Percentiles rank a stretch among this genome's conserved stretches.
phyloP scores from a whole-genome alignment of 1,140 invertebrate genomes.

The Zaprionus vittiger region DNA sequence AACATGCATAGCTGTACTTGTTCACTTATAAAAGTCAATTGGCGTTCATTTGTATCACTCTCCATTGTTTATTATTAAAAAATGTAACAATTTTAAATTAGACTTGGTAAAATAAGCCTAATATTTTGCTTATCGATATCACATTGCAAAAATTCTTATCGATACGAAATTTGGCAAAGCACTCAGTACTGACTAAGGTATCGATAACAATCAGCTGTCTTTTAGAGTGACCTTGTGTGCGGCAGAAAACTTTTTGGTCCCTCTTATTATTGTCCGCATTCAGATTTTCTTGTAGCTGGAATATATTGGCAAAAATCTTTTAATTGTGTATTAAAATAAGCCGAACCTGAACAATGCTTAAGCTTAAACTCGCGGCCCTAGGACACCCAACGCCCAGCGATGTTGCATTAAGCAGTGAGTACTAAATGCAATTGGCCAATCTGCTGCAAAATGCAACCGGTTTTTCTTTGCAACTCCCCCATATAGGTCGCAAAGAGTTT shows the following conservation, averaged over 20 bases:
- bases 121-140: not conserved
- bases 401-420: slow-evolving; percentile 56
- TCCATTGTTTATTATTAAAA: slow-evolving; percentile 28
- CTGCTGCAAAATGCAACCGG: not conserved
- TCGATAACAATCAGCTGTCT: slow-evolving; percentile 17
- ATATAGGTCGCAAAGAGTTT: slow-evolving; percentile 91
- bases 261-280: not conserved
- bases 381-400: slow-evolving; percentile 88
- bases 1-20: slow-evolving; percentile 65
- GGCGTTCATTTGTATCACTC: slow-evolving; percentile 19
- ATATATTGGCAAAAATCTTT: not conserved
- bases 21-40: slow-evolving; percentile 42
- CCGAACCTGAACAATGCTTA: slow-evolving; percentile 47
- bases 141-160: not conserved
- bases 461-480: slow-evolving; percentile 37
- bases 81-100: not conserved
- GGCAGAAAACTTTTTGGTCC: not conserved
- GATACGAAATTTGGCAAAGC: not conserved
- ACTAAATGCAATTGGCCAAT: not conserved
- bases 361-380: slow-evolving; percentile 85
- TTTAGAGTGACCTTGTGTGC: not conserved
- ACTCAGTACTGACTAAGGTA: not conserved
- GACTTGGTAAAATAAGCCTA: not conserved
- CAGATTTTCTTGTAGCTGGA: not conserved
- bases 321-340: slow-evolving; percentile 30